A percentile compares a stretch with the other conserved stretches of the same genome.
Conservation (phyloP, 2,797 vertebrate genomes). For the Acanthis flammea region DNA sequence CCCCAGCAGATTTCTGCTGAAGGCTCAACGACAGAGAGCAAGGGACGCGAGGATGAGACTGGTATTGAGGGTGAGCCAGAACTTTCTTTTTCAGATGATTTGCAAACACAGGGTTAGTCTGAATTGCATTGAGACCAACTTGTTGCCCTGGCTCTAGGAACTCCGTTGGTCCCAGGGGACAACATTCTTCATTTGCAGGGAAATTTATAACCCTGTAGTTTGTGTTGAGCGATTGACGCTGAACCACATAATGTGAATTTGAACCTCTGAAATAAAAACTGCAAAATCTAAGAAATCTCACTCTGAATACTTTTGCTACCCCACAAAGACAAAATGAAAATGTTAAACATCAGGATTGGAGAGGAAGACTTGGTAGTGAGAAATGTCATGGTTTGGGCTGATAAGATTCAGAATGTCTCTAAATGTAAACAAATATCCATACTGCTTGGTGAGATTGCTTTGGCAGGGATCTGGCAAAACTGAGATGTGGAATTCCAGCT, state of each 20-base stretch:
- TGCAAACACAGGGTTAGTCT: background rate
- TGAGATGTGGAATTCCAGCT: background rate
- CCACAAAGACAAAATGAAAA: background rate
- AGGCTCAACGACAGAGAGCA: background rate
- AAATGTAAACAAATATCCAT: background rate
- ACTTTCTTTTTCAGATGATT: background rate
- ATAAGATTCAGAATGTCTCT: background rate
- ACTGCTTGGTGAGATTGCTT: background rate
- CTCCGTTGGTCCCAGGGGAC: background rate
- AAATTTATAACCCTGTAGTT: background rate
- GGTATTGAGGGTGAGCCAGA: background rate
- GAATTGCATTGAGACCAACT: background rate
- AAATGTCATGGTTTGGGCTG: background rate
- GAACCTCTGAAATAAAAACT: background rate
- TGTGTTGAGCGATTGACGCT: background rate
- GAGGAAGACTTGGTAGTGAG: background rate
- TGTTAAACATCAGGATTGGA: background rate
- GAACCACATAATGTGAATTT: background rate
- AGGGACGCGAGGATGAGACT: background rate
- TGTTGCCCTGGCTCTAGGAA: background rate
- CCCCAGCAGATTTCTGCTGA: background rate
- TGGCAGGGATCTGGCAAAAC: background rate
- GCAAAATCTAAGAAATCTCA: background rate
- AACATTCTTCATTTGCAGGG: background rate
- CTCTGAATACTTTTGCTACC: background rate